Base-by-base conservation (phyloP, 2,113 vertebrate genomes). In the Dolichotis patagonum region DNA sequence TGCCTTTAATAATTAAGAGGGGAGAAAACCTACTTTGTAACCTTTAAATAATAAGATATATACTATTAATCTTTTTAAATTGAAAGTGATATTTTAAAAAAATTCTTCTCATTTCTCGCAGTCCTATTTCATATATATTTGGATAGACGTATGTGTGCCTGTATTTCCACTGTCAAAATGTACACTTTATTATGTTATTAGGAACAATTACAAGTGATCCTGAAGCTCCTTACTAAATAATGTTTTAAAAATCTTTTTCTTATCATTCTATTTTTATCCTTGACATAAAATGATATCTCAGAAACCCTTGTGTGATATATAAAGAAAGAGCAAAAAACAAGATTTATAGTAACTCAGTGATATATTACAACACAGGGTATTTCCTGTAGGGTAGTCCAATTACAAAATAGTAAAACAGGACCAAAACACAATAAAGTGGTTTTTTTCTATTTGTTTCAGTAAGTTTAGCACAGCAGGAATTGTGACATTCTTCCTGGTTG, bases 401-500 rank as follows among this genome's bases (percentile, higher is more conserved):
- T 98, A 99, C 98, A 97, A 98, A 97, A 98, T 97, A 98, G 98
- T 98, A 98, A 98, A 98, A 98, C 97, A 97, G 97, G 97, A 98
- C 98, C 98, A 98, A 97, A 98, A 98, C 96, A 92, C 98, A 97
- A 98, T 97, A 98, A 98, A 98, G 97, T 97, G 97, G 4, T 54
- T 98, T 98, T 98, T 98, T 98, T 97, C 98, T 98, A 98, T 99
- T 99, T 99, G 98, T 99, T 98, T 98, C 98, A 98, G 98, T 98
- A 98, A 98, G 98, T 99, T 99, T 98, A 98, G 98, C 98, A 99
- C 99, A 99, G 99, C 92, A 13, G 98, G 99, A 97, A 96, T 60
- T 1, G 38, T 98, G 97, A 96, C 96, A 95, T 97, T 98, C 96
- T 98, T 98, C 97, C 97, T 98, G 97, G 97, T 97, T 98, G 98